Conservation (phyloP, 2,888 invertebrate genomes). For the Ochropleura plecta region DNA sequence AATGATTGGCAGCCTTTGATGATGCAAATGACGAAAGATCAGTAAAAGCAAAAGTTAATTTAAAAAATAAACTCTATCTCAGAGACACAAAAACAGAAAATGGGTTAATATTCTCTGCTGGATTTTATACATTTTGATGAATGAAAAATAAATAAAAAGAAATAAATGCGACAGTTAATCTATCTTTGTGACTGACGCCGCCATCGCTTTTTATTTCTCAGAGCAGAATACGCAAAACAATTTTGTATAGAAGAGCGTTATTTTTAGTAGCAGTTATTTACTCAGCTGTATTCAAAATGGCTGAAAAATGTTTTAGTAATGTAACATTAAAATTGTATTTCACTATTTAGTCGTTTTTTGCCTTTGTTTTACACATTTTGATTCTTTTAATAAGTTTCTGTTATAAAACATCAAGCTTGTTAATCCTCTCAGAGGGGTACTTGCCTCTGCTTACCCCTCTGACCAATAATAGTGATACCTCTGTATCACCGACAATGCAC, state of each 20-base stretch:
- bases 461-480: too few species aligned
- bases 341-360: neutral
- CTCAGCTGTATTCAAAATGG: constrained; percentile 23
- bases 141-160: constrained; percentile 46
- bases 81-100: constrained; percentile 26
- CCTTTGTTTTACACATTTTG: neutral
- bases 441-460: too few species aligned
- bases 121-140: constrained; percentile 41
- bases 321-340: constrained; percentile 14
- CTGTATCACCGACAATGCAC: neutral
- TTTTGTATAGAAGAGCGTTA: constrained; percentile 26
- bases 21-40: neutral
- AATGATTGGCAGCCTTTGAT: neutral
- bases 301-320: neutral
- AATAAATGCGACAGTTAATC: constrained; percentile 55
- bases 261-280: constrained; percentile 33
- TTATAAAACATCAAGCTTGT: neutral
- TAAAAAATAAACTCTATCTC: neutral
- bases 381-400: neutral
- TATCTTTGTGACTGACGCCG: constrained; percentile 51
- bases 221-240: constrained; percentile 44
- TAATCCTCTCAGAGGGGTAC: neutral
- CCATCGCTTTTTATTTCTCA: constrained; percentile 37
- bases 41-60: neutral
- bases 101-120: constrained; percentile 18